phyloP scores from a whole-genome alignment of 2,888 invertebrate species.

The Nomada ferruginata region DNA sequence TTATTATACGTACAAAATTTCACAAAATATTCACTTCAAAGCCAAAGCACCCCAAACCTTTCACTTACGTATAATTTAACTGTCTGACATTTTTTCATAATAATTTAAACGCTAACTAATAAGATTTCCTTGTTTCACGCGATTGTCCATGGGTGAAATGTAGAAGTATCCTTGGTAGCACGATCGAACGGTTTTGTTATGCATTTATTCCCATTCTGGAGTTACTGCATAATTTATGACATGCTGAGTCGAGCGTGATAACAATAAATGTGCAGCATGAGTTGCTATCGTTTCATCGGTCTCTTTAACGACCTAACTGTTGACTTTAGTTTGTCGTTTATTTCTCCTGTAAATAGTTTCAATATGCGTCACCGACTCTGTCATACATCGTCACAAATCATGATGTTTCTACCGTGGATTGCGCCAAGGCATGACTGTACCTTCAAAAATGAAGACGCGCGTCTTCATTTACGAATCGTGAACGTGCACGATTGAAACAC shows the following conservation, averaged over 20 bases:
- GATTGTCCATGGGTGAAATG: neutral
- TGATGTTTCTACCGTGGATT: neutral
- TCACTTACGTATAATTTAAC: neutral
- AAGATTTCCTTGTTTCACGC: neutral
- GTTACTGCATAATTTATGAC: constrained; percentile 29
- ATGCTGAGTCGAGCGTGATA: constrained; percentile 36
- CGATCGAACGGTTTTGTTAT: constrained; percentile 20
- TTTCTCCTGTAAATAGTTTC: constrained; percentile 54
- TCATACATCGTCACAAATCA: constrained; percentile 12
- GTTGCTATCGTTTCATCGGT: constrained; percentile 37
- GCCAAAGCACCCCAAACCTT: neutral
- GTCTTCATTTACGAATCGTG: neutral
- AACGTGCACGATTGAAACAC: neutral
- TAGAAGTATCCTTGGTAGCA: neutral
- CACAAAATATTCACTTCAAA: neutral
- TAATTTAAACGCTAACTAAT: neutral
- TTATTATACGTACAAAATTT: neutral
- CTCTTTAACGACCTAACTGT: constrained; percentile 42
- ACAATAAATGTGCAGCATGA: constrained; percentile 29
- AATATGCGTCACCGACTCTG: constrained; percentile 17
- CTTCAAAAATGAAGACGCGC: neutral
- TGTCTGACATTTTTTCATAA: neutral
- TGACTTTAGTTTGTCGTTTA: constrained; percentile 40
- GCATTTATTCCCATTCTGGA: constrained; percentile 14
- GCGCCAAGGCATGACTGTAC: constrained; percentile 4